A percentile compares a stretch with the other conserved stretches of the same genome.
Conservation (phyloP, 2,888 invertebrate genomes). For the Boloria euphrosyne region DNA sequence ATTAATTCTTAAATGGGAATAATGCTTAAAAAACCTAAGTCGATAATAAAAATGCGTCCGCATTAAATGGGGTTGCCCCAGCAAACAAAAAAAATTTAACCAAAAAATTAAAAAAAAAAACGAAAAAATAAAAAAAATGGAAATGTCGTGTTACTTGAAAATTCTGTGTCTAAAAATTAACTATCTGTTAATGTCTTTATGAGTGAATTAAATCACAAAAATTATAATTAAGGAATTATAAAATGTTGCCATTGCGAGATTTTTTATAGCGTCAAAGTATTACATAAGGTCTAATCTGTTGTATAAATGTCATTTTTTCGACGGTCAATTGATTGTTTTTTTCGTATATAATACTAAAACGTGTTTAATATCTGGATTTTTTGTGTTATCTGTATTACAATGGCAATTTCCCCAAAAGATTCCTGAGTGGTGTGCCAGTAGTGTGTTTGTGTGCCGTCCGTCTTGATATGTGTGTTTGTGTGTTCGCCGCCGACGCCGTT, state of each 20-base stretch:
- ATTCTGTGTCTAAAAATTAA: constrained; percentile 69
- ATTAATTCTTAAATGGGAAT: constrained; percentile 71
- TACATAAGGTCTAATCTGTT: not conserved
- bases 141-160: constrained; percentile 61
- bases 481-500: constrained; percentile 74
- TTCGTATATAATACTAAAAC: not conserved
- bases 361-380: not conserved
- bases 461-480: constrained; percentile 81
- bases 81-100: constrained; percentile 32
- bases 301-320: not conserved
- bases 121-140: constrained; percentile 56
- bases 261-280: not conserved
- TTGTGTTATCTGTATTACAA: constrained; percentile 51
- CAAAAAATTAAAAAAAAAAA: constrained; percentile 49
- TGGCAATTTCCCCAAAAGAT: constrained; percentile 57
- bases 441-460: constrained; percentile 77
- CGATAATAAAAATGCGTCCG: constrained; percentile 66
- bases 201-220: constrained; percentile 77
- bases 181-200: constrained; percentile 81
- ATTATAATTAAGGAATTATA: constrained; percentile 74
- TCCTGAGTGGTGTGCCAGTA: constrained; percentile 63
- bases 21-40: constrained; percentile 73
- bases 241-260: constrained; percentile 63
- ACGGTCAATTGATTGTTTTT: not conserved
- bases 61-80: constrained; percentile 57